Evolutionary conservation across 1,140 invertebrate species (phyloP).

Genomic region (Magallana angulata): DNA sequence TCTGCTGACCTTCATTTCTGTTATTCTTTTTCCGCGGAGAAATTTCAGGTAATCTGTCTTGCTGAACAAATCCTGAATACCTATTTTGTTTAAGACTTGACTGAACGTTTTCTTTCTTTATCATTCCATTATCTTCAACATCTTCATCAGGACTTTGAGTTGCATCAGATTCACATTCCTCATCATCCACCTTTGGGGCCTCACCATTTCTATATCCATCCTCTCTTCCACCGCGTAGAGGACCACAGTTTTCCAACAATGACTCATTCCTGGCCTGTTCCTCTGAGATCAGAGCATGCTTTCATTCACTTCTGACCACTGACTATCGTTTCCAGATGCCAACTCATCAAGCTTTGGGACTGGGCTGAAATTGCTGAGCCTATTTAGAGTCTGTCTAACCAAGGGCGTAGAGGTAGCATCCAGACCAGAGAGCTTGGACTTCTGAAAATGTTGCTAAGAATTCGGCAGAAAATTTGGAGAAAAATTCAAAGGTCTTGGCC

Average conservation of each 20-base stretch:
- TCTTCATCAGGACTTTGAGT: slow-evolving; percentile 23
- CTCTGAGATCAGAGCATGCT: slow-evolving; percentile 25
- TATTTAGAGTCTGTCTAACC: background rate
- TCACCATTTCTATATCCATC: background rate
- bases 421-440: background rate
- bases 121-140: background rate
- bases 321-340: slow-evolving; percentile 32
- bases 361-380: background rate
- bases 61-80: background rate
- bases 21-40: background rate
- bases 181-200: background rate
- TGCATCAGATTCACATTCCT: slow-evolving; percentile 21
- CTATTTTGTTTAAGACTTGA: background rate
- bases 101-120: background rate
- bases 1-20: background rate
- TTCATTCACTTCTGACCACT: slow-evolving; percentile 61
- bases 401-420: background rate
- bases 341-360: background rate
- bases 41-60: no score
- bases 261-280: background rate
- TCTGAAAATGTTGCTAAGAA: background rate
- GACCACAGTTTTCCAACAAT: slow-evolving; percentile 7
- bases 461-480: background rate
- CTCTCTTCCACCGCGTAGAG: background rate
- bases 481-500: background rate